Evolutionary conservation across 2,113 vertebrate genomes (phyloP), one percentile per base, ranked within the genome.

Genomic region (Melanocharis versteri): DNA sequence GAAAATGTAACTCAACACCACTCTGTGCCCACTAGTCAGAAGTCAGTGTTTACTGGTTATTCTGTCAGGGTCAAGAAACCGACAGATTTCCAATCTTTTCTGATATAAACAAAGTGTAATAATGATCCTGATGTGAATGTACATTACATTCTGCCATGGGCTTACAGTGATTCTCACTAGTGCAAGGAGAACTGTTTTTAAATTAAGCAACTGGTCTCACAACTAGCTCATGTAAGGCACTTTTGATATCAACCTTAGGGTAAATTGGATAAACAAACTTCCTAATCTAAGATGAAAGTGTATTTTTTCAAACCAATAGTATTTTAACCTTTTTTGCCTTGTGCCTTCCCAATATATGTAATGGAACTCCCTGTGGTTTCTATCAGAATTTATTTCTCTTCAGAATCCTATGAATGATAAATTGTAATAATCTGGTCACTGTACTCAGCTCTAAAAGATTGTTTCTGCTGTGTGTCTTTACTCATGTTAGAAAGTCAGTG

Each of bases 71-170:
- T 72, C 44, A 47, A 51, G n/a, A 89, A 51, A 17, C 5, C 3
- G 5, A 28, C 50, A 76, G 30, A 45, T 11, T 47, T 57, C 54
- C 33, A 60, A 1, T 48, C 61, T 80, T 27, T 31, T 68, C 24
- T 88, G 35, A 44, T 71, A 11, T 28, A 61, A 39, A 37, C 24
- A 65, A 35, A 80, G 26, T 14, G 2, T 50, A 47, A 31, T 0
- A 15, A 24, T 82, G 44, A 37, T 60, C 18, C 27, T 17, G 2
- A 26, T 61, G 13, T 45, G 30, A 28, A 39, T 64, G 22, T 56
- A 6, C 5, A 2, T 79, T 21, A 22, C 7, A 0, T 86, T 54
- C 48, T 90, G 57, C 13, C 6, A 10, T 0, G 4, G 51, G 11
- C 12, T 84, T 45, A 26, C 1, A 23, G 16, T 27, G 30, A 33